Evolutionary conservation across 1,140 invertebrate genomes (phyloP).

Genomic region (Cheumatopsyche charites): DNA sequence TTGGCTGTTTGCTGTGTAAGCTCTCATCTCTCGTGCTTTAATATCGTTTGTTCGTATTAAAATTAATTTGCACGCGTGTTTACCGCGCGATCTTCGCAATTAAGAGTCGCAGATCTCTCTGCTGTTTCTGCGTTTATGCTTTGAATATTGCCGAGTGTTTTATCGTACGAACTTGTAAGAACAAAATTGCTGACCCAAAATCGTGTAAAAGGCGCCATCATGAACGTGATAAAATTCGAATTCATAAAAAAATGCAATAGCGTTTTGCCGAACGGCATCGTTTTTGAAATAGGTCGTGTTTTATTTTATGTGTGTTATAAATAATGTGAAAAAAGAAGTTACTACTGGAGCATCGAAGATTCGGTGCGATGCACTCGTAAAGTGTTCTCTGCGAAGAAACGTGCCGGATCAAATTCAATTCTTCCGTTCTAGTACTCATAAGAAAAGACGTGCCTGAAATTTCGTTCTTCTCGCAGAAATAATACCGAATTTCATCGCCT

Average conservation of each 20-base stretch:
- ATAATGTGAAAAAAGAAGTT: no score
- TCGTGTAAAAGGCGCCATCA: no score
- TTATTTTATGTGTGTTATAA: no score
- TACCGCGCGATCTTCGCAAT: background rate
- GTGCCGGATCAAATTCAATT: slow-evolving; percentile 49
- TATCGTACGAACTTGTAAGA: no score
- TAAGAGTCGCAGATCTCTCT: background rate
- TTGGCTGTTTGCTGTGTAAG: slow-evolving; percentile 3
- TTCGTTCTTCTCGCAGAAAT: background rate
- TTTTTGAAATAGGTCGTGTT: no score
- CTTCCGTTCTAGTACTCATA: slow-evolving; percentile 45
- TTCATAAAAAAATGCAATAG: no score
- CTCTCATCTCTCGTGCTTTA: slow-evolving; percentile 5
- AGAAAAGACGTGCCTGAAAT: slow-evolving; percentile 43
- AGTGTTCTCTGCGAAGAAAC: slow-evolving; percentile 41
- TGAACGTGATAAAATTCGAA: no score
- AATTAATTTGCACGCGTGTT: background rate
- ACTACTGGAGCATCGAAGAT: background rate
- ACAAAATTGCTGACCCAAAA: no score
- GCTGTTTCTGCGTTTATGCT: background rate
- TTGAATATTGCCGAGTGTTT: no score
- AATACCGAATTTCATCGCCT: background rate
- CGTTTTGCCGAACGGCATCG: no score
- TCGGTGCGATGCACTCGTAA: slow-evolving; percentile 40
- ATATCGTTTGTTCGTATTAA: no score